These are phyloP conservation scores for Rallus limicola DNA, from an alignment of 2,113 vertebrate species.

Conservation along the genomic window DNA sequence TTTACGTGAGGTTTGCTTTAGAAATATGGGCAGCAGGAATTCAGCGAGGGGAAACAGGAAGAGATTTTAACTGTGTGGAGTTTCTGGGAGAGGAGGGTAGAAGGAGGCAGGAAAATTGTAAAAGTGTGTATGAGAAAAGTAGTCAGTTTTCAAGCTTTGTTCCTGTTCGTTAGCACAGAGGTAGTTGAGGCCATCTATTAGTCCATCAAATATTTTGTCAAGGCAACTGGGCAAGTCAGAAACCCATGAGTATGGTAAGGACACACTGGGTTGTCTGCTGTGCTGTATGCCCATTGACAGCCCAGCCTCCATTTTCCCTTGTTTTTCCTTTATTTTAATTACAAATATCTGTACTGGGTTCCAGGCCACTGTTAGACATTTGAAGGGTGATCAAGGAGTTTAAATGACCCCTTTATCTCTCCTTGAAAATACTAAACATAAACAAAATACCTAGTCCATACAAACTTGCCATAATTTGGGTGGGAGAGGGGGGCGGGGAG, in stretches of 20 bases:
- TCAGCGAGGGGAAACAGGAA: neutral
- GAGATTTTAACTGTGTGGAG: neutral
- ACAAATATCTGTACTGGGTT: neutral
- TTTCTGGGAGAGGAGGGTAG: neutral
- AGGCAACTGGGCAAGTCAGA: neutral
- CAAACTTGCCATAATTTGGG: accelerated
- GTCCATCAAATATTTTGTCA: neutral
- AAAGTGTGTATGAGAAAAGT: neutral
- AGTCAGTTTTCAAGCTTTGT: neutral
- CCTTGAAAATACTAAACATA: neutral
- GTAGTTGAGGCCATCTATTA: neutral
- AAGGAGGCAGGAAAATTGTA: neutral
- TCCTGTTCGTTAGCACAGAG: neutral
- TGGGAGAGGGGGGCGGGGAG: too few relatives aligned
- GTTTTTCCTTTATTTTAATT: neutral
- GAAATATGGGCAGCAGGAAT: neutral
- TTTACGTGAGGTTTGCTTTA: neutral
- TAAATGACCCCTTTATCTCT: neutral
- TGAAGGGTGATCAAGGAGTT: neutral
- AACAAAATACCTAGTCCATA: neutral
- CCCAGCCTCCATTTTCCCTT: accelerated
- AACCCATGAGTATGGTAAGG: accelerated
- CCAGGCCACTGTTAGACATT: neutral
- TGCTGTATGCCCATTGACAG: neutral
- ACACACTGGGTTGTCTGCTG: neutral